These are phyloP conservation scores for Fregata magnificens DNA, from an alignment of 2,113 vertebrate species.

Conservation along the genomic window DNA sequence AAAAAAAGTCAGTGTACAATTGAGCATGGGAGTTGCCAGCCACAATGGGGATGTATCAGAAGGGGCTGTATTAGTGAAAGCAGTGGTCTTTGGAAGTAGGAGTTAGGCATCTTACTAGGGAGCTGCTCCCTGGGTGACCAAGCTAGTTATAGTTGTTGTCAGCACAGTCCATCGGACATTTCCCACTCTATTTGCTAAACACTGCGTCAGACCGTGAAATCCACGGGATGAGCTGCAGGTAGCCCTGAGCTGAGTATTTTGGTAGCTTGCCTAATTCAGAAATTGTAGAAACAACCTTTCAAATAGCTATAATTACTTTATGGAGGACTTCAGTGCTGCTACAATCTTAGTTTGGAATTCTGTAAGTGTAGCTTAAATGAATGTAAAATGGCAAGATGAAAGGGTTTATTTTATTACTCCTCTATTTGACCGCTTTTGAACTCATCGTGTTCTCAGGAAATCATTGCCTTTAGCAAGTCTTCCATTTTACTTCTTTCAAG, in stretches of 20 bases:
- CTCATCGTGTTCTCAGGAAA: not conserved
- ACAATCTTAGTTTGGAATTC: conserved; percentile 15
- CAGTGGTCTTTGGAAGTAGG: not conserved
- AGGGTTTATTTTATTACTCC: conserved; percentile 60
- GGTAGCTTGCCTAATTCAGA: conserved; percentile 45
- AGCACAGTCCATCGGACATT: not conserved
- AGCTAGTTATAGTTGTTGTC: not conserved
- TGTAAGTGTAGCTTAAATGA: conserved; percentile 47
- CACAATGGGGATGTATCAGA: not conserved
- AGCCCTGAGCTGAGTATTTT: not conserved
- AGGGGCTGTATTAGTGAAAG: not conserved
- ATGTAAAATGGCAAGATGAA: conserved; percentile 65
- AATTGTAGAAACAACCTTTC: conserved; percentile 38
- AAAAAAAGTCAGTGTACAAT: not conserved
- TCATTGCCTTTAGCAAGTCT: conserved; percentile 39
- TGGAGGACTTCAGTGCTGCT: conserved; percentile 14
- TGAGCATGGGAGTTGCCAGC: not conserved
- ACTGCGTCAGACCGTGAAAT: not conserved
- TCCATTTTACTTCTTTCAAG: conserved; percentile 48
- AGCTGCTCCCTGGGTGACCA: not conserved
- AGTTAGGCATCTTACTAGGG: not conserved
- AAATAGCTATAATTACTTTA: conserved; percentile 56
- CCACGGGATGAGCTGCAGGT: not conserved
- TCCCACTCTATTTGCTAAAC: not conserved
- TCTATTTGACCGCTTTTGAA: conserved; percentile 54